Percentiles rank a stretch among this genome's conserved stretches.
Evolutionary conservation across 1,140 invertebrate genomes (phyloP).

Genomic region (Maniola jurtina): DNA sequence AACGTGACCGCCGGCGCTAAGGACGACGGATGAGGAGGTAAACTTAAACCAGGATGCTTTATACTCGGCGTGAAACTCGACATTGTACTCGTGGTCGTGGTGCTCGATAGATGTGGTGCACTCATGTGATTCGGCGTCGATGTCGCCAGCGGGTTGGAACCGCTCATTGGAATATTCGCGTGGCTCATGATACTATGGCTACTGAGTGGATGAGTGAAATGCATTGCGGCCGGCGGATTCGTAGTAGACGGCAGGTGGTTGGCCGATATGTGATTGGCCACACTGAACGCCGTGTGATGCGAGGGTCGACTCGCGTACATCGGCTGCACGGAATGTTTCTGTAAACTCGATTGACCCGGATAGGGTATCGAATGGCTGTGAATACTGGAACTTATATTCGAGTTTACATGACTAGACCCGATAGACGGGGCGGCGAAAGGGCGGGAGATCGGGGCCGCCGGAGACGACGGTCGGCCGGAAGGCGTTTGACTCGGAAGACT

Average conservation of each 20-base stretch:
- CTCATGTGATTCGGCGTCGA: conserved; percentile 59
- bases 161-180: conserved; percentile 48
- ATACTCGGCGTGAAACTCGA: conserved; percentile 54
- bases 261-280: conserved; percentile 60
- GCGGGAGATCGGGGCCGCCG: conserved; percentile 56
- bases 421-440: conserved; percentile 61
- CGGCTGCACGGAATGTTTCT: conserved; percentile 70
- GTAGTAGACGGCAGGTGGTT: conserved; percentile 51
- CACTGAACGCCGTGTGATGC: conserved; percentile 66
- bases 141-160: conserved; percentile 45
- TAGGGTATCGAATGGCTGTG: conserved; percentile 64
- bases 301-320: conserved; percentile 58
- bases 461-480: conserved; percentile 54
- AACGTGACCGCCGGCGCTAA: conserved; percentile 46
- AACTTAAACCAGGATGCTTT: conserved; percentile 56
- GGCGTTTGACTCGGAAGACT: conserved; percentile 66
- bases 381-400: conserved; percentile 71
- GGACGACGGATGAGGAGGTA: conserved; percentile 44
- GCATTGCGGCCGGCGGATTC: conserved; percentile 43
- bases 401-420: conserved; percentile 75
- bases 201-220: conserved; percentile 54
- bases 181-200: conserved; percentile 65
- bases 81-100: conserved; percentile 55
- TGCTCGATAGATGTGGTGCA: conserved; percentile 44
- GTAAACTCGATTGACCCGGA: conserved; percentile 70